Evolutionary conservation across 53 echinoderm and acorn worm genomes (phyloP).

Genomic region (Glandiceps talaboti): DNA sequence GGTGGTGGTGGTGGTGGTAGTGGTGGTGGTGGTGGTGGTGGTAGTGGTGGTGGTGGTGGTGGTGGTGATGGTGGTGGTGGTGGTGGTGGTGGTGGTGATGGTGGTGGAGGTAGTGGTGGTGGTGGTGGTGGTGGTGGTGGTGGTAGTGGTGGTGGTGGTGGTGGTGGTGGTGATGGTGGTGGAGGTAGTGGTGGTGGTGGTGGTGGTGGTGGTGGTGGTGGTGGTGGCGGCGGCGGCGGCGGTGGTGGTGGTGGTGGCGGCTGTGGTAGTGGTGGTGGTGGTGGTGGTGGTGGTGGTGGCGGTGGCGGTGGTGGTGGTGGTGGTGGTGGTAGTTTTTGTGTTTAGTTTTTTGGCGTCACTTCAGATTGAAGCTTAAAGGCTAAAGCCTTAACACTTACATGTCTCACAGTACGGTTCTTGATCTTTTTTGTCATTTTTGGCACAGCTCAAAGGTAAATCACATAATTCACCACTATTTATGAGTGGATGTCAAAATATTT

Average conservation of each 20-base stretch:
- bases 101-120: neutral
- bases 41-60: conserved; percentile 10
- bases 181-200: conserved; percentile 17
- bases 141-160: conserved; percentile 25
- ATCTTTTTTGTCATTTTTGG: too few species aligned
- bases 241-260: too few species aligned
- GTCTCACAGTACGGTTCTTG: too few species aligned
- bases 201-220: conserved; percentile 18
- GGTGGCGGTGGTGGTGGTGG: neutral
- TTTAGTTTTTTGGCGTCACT: neutral
- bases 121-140: conserved; percentile 23
- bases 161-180: conserved; percentile 30
- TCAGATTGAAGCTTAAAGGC: conserved; percentile 7
- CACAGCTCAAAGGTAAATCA: too few species aligned
- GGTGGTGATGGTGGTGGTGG: conserved; percentile 9
- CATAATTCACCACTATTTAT: too few species aligned
- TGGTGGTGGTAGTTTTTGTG: too few species aligned
- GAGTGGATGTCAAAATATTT: too few species aligned
- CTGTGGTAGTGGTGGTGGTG: too few species aligned
- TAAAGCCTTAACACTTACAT: conserved; percentile 4
- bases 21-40: conserved; percentile 12
- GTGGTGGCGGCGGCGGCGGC: conserved; percentile 10
- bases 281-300: too few species aligned
- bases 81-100: conserved; percentile 2
- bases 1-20: too few species aligned